Evolutionary conservation across 2,113 vertebrate species (phyloP), one percentile per base, ranked within the genome.

Genomic region (Platycercus adscitus): DNA sequence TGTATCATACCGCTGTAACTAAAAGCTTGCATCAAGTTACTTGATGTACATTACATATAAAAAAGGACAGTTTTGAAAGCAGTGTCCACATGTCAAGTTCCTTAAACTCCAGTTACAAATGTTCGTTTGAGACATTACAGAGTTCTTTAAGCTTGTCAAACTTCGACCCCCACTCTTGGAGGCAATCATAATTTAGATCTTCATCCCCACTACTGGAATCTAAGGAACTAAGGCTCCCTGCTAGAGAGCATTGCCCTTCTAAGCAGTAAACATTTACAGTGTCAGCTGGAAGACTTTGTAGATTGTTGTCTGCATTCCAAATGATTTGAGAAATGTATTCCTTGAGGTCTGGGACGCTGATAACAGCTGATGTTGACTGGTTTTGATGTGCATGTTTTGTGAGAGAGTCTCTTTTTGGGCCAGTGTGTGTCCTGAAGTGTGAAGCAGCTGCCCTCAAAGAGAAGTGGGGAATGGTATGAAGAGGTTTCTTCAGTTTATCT

Each of bases 191-290:
- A 39, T 94, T 97, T 41, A 98, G 95, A 79, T 97, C 98, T 61
- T 98, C 98, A 5, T 98, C 97, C 10, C 31, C 94, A 13, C 96
- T 81, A 37, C 83, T 58, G 0, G 98, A 98, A 56, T 98, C 98
- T 77, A 99, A 95, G 0, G 99, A 99, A 97, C 98, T 99, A 64
- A 99, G 98, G 92, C 99, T 99, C 69, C 98, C 98, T 12, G 96
- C 98, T 7, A 93, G 71, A 17, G 98, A 98, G 73, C 97, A 97
- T 2, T 96, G 89, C 18, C 98, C 98, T 81, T 99, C 98, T 35
- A 98, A 97, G 81, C 97, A 97, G 98, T 98, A 99, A 44, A 98
- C 97, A 72, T 98, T 98, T 89, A 98, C 90, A 9, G 96, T 97
- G 82, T 99, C 99, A 37, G 94, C 89, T 31, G 99, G 98, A 81